phyloP scores from a whole-genome alignment of 1,140 invertebrate genomes.

The Gonioctena quinquepunctata region DNA sequence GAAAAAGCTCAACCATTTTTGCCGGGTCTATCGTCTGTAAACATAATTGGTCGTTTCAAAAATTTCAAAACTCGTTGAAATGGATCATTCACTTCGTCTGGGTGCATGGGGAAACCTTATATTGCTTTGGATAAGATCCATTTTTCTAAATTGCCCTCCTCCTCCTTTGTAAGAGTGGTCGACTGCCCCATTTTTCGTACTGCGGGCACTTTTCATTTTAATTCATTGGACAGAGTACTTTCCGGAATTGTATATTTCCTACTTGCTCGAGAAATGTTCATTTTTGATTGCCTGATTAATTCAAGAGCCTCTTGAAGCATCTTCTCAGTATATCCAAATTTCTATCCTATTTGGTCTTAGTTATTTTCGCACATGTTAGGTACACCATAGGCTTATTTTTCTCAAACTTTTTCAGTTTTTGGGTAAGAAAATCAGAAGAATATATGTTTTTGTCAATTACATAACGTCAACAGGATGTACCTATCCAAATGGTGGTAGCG shows the following conservation, averaged over 20 bases:
- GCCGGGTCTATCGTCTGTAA: conserved; percentile 37
- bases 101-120: conserved; percentile 49
- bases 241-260: conserved; percentile 41
- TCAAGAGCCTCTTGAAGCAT: not conserved
- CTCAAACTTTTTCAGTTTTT: no score
- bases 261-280: conserved; percentile 26
- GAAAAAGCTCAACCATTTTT: conserved; percentile 30
- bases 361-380: no score
- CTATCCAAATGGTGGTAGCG: no score
- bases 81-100: conserved; percentile 46
- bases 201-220: conserved; percentile 34
- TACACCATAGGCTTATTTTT: no score
- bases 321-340: not conserved
- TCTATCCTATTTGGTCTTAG: no score
- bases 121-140: conserved; percentile 50
- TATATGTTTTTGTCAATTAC: no score
- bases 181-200: conserved; percentile 44
- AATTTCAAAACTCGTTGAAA: conserved; percentile 49
- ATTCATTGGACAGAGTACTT: conserved; percentile 45
- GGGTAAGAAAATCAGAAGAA: no score
- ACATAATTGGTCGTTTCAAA: no score
- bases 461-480: no score
- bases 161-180: conserved; percentile 30
- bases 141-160: conserved; percentile 45
- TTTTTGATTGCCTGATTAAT: not conserved